Percentiles rank a stretch among this genome's conserved stretches.
These are phyloP conservation scores for Argyresthia goedartella DNA, from an alignment of 2,888 invertebrate genomes.

Conservation along the genomic window DNA sequence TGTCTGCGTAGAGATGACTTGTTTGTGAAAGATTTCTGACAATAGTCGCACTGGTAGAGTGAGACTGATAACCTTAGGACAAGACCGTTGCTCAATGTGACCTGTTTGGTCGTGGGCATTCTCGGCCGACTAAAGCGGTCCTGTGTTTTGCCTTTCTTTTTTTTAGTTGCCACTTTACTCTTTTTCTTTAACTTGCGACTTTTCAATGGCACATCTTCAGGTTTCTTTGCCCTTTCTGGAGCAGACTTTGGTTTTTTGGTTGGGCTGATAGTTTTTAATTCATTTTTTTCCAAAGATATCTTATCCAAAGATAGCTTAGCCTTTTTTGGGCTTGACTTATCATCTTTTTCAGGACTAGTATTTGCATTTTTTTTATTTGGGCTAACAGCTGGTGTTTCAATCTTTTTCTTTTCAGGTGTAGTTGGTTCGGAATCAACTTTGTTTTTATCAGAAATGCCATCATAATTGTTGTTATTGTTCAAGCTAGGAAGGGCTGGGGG, in stretches of 20 bases:
- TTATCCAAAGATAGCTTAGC: constrained; percentile 4
- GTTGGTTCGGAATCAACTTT: constrained; percentile 12
- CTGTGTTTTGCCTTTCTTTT: background rate
- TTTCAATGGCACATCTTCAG: background rate
- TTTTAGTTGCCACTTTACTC: background rate
- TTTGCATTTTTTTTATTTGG: background rate
- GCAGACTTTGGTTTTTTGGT: background rate
- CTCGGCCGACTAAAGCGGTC: background rate
- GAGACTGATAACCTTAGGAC: constrained; percentile 22
- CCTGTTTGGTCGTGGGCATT: background rate
- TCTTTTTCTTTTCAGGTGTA: background rate
- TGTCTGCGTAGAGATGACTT: constrained; percentile 78
- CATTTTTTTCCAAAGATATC: background rate
- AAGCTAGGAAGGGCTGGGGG: constrained; percentile 6
- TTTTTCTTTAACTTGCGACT: too few relatives aligned
- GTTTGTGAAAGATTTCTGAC: constrained; percentile 74
- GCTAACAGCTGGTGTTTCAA: background rate
- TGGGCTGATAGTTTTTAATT: background rate
- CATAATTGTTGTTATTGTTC: constrained; percentile 57
- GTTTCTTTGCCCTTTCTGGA: background rate
- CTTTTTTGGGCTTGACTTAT: constrained; percentile 4
- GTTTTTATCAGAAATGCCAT: constrained; percentile 41
- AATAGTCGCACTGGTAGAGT: constrained; percentile 67
- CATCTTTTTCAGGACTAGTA: constrained; percentile 2
- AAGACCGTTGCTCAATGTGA: constrained; percentile 23